Base-by-base conservation (phyloP, 2,113 vertebrate genomes). In the Spilogale gracilis region DNA sequence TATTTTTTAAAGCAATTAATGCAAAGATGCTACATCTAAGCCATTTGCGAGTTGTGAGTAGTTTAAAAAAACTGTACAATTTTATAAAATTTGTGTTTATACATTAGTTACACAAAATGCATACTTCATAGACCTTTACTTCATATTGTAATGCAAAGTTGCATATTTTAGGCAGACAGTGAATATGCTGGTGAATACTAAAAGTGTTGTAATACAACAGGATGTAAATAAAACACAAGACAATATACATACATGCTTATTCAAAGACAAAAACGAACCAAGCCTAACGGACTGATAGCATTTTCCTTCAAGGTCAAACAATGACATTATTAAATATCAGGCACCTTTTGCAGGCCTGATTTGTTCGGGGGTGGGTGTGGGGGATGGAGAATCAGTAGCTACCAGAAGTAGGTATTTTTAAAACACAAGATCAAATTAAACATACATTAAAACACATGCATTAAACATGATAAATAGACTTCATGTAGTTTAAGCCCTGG, bases 91-190 rank as follows among this genome's bases (percentile, higher is more conserved):
- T 99, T 99, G 99, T 99, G 99, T 99, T 99, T 99, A 99, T 99
- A 99, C 99, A 99, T 99, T 99, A 99, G 99, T 99, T 99, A 99
- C 99, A 99, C 99, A 99, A 99, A 99, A 99, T 97, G 98, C 99
- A 99, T 99, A 99, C 99, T 99, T 99, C 99, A 99, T 99, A 99
- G 98, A 99, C 98, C 99, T 99, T 99, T 99, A 99, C 99, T 99
- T 99, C 99, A 99, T 99, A 99, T 98, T 52, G 94, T 99, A 99
- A 99, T 99, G 98, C 98, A 98, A 97, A 97, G 97, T 99, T 99
- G 99, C 99, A 98, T 99, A 98, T 99, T 99, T 97, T 99, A 99
- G 99, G 99, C 99, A 99, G 98, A 99, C 86, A 96, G 99, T 99
- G 99, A 99, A 99, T 99, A 99, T 99, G 99, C 99, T 99, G 99